Conservation (phyloP, 2,797 vertebrate genomes). For the Pelodytes ibericus region DNA sequence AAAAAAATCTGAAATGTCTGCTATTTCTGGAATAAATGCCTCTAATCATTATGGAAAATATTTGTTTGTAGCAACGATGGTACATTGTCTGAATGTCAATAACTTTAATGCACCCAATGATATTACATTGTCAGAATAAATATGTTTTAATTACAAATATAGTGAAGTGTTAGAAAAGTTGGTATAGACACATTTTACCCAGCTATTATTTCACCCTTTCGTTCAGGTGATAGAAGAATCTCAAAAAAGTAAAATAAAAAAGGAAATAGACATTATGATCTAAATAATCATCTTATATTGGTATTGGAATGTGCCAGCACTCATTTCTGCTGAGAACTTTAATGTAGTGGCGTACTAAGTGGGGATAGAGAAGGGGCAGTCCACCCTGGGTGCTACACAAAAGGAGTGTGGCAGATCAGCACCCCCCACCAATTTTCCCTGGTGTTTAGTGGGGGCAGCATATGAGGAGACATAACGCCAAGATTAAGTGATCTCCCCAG, state of each 20-base stretch:
- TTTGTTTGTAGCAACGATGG: constrained; percentile 29
- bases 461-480: too few relatives aligned
- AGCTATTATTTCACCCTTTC: not conserved
- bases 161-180: constrained; percentile 5
- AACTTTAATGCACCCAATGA: constrained; percentile 39
- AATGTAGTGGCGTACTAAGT: too few relatives aligned
- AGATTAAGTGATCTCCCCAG: too few relatives aligned
- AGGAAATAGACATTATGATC: not conserved
- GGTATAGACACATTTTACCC: constrained; percentile 33
- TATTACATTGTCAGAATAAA: constrained; percentile 37
- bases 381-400: too few relatives aligned
- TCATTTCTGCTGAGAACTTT: too few relatives aligned
- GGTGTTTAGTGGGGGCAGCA: too few relatives aligned
- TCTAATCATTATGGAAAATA: constrained; percentile 42
- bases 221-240: constrained; percentile 9
- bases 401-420: too few relatives aligned
- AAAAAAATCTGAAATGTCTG: constrained; percentile 29
- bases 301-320: too few relatives aligned
- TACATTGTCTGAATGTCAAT: constrained; percentile 28
- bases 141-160: constrained; percentile 37
- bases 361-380: too few relatives aligned
- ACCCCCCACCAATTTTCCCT: too few relatives aligned
- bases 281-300: too few relatives aligned
- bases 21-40: constrained; percentile 44
- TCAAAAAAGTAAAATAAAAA: not conserved